Evolutionary conservation across 2,113 vertebrate genomes (phyloP), one percentile per base, ranked within the genome.

Genomic region (Protomyctophum bolini): DNA sequence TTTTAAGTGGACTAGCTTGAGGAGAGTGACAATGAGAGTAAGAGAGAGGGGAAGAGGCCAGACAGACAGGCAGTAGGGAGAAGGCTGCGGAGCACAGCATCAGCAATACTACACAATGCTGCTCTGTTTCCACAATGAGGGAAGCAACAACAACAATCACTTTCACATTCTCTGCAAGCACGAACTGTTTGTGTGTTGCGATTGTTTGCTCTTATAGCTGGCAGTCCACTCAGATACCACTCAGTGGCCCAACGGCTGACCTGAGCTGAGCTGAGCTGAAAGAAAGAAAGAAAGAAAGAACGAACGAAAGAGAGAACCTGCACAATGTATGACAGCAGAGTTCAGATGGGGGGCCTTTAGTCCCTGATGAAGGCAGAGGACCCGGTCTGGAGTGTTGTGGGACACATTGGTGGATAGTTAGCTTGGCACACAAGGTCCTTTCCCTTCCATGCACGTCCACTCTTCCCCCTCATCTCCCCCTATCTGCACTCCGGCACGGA

Each of bases 311-410:
- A 6, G 66, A 59, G 4, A 52, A 47, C 47, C 10, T 9, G 10
- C 10, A 10, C n/a, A 47, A 4, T 15, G 62, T 6, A 49, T 63
- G 12, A 10, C 45, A 29, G 15, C 6, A 9, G 2, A 4, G 48
- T 10, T 49, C 11, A 52, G 10, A 47, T 45, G 45, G 33, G 0
- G 11, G 11, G 15, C 6, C 29, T 41, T 54, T 29, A 49, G 61
- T 12, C 47, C n/a, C 64, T 77, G 72, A 78, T 77, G 70, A 67
- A 81, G 64, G 74, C 63, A 14, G 73, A 82, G 72, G 63, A 61
- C 72, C 73, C 63, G 68, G 68, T 60, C 68, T 46, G 63, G 55
- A 65, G 60, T 48, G 4, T 14, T 41, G 15, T 21, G 14, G 6
- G 64, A 55, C 8, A 55, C 8, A 61, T 10, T 41, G 21, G 21